Conservation (phyloP, 2,888 invertebrate genomes). For the Deilephila elpenor region DNA sequence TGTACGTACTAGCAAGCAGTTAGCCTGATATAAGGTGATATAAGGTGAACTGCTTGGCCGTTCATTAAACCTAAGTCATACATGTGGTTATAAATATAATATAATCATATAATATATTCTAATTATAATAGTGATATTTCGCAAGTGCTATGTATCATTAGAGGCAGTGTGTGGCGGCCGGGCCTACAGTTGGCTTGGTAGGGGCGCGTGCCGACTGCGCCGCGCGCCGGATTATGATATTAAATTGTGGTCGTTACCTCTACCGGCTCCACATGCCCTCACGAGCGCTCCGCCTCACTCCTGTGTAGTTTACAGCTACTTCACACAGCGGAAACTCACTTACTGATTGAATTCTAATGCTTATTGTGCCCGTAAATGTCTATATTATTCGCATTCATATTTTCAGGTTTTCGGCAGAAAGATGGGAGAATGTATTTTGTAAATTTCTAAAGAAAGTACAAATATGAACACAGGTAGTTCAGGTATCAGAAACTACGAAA, state of each 20-base stretch:
- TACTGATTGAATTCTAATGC: slow-evolving; percentile 1
- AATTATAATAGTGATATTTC: too few species aligned
- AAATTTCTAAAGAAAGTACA: too few species aligned
- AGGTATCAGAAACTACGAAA: too few species aligned
- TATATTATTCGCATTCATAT: not conserved
- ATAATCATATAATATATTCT: too few species aligned
- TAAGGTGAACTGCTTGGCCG: too few species aligned
- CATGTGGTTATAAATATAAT: too few species aligned
- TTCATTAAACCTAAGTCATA: too few species aligned
- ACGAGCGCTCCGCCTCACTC: not conserved
- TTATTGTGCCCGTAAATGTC: not conserved
- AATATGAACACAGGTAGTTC: too few species aligned
- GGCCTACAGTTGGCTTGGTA: not conserved
- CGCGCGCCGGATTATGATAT: slow-evolving; percentile 3
- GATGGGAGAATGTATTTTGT: too few species aligned
- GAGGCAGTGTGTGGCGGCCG: not conserved
- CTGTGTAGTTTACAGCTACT: not conserved
- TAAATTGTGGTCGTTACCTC: slow-evolving; percentile 1
- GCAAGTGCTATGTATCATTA: not conserved
- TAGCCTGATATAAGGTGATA: too few species aligned
- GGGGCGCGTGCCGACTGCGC: not conserved
- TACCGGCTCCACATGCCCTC: not conserved
- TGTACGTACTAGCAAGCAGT: too few species aligned
- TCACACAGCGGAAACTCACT: not conserved
- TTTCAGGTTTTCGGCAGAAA: too few species aligned